These are phyloP conservation scores for Corythaixoides concolor DNA, from an alignment of 2,113 vertebrate genomes.

Conservation along the genomic window DNA sequence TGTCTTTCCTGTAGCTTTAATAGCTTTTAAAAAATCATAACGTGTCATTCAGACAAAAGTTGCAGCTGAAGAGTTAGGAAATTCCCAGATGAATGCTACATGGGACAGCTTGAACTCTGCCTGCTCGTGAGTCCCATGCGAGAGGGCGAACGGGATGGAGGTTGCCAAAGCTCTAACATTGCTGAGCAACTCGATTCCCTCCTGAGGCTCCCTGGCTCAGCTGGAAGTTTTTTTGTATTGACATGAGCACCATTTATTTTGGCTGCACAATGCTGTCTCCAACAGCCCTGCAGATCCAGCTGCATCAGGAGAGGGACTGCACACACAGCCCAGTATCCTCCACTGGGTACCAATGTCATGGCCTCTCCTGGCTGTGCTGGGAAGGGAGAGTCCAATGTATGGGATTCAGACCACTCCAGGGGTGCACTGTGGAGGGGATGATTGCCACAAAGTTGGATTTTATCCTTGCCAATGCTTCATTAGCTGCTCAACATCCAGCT, in stretches of 20 bases:
- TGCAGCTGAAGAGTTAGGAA: background rate
- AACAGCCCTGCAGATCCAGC: background rate
- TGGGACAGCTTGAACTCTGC: background rate
- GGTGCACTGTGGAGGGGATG: background rate
- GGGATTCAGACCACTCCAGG: background rate
- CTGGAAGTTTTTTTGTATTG: constrained; percentile 23
- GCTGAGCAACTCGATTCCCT: background rate
- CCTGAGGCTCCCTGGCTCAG: background rate
- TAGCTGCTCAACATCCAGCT: background rate
- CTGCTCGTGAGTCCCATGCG: rapidly evolving
- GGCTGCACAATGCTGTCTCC: background rate
- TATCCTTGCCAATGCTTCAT: background rate
- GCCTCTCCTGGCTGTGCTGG: background rate
- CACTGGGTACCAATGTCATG: rapidly evolving
- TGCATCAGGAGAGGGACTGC: background rate
- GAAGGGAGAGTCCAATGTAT: background rate
- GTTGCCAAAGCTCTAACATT: background rate
- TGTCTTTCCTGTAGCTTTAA: background rate
- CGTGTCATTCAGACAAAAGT: background rate
- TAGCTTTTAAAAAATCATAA: background rate
- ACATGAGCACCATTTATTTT: constrained; percentile 36
- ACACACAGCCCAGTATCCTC: rapidly evolving
- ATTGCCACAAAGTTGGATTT: background rate
- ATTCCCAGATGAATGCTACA: background rate
- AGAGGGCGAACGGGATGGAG: background rate